phyloP scores from a whole-genome alignment of 2,888 invertebrate species.

The Ormyrus rosae region DNA sequence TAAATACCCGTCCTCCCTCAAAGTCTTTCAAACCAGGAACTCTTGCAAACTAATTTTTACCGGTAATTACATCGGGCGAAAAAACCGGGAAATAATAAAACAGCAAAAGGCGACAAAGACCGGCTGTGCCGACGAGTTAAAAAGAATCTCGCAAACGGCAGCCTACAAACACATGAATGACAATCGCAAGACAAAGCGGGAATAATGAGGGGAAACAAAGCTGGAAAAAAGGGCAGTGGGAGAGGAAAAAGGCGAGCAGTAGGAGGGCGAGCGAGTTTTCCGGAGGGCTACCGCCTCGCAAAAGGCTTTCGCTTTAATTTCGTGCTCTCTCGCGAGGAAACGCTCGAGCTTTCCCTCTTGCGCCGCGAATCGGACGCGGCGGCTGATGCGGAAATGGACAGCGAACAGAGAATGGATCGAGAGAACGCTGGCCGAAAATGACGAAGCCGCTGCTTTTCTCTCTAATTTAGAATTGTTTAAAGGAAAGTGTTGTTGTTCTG shows the following conservation, averaged over 20 bases:
- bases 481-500: too few species aligned
- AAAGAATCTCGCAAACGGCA: conserved; percentile 8
- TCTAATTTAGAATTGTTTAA: too few species aligned
- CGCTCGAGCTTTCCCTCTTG: not conserved
- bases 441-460: too few species aligned
- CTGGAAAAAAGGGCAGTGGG: conserved; percentile 32
- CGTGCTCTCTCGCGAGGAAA: conserved; percentile 56
- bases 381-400: conserved; percentile 11
- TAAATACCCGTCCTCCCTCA: not conserved
- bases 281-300: conserved; percentile 36
- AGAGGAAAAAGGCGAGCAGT: conserved; percentile 29
- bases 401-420: not conserved
- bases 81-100: conserved; percentile 4
- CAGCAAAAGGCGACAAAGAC: not conserved
- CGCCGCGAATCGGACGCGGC: conserved; percentile 24
- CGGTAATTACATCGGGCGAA: not conserved
- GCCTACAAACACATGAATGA: conserved; percentile 26
- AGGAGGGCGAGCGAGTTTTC: conserved; percentile 1
- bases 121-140: not conserved
- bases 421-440: too few species aligned
- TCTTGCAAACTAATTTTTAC: not conserved
- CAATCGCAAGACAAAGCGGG: conserved; percentile 37
- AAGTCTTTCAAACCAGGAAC: too few species aligned
- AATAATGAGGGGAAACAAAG: conserved; percentile 56
- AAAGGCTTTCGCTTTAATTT: conserved; percentile 58